Base-by-base conservation (phyloP, 2,888 invertebrate species). In the Anodontia alba region DNA sequence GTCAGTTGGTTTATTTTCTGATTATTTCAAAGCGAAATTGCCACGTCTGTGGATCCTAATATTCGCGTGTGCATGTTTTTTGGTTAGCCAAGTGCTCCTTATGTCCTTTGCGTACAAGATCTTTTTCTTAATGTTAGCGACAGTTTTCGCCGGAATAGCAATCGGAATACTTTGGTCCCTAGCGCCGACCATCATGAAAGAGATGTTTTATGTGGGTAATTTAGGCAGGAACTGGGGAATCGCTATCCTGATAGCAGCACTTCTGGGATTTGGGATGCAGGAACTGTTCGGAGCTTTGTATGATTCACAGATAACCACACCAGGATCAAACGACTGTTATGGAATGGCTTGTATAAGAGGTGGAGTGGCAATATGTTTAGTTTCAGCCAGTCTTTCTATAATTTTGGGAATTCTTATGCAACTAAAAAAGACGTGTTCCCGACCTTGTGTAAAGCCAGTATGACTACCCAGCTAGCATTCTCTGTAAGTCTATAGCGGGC, bases 181-280 rank as follows among this genome's bases (percentile, higher is more conserved):
- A 1, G 62, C 80, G 3, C 89, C 89, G 1, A 85, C 88, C 2
- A 76, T 88, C 7, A 79, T 88, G 78, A 84, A 85, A 67, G 89
- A 89, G 73, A 76, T 54, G 62, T 88, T 89, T 62, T 76, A 73
- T 69, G 75, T 88, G 0, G 80, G 78, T 12, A 82, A 88, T 57
- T 54, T 89, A 29, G 87, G 89, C 15, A 70, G 89, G 20, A 89
- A 89, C 72, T 89, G 89, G 89, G 89, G 89, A n/a, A 86, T 87
- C 26, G 77, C 86, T 1, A 67, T 89, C 5, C 49, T 89, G 26
- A n/a, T 86, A 1, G 82, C 83, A 0, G 74, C 87, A 1, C 26
- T 86, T 8, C 42, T 88, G 20, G 89, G 86, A 23, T 73, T 86
- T 23, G 87, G 73, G 0, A 66, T 74, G 8, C 87, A 89, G 69